These are phyloP conservation scores for Amblyjoppa proteus DNA, from an alignment of 2,888 invertebrate species.

Conservation along the genomic window DNA sequence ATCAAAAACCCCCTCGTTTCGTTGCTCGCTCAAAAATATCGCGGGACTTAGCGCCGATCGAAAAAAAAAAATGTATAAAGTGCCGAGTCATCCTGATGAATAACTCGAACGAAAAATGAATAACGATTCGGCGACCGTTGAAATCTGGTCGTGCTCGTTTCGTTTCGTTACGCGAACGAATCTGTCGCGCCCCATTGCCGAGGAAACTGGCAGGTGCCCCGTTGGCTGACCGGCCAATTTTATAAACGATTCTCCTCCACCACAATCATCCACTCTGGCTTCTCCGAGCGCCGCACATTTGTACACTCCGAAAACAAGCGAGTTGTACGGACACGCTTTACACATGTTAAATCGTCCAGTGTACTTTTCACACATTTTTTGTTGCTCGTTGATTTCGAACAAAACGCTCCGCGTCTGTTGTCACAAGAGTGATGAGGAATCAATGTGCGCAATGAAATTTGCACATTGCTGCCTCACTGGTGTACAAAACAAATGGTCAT, in stretches of 20 bases:
- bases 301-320: too few species aligned
- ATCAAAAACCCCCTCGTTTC: not conserved
- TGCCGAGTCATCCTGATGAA: not conserved
- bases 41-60: not conserved
- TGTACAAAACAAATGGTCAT: too few species aligned
- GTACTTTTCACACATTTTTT: too few species aligned
- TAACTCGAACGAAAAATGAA: slow-evolving; percentile 3
- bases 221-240: slow-evolving; percentile 41
- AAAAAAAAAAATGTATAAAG: not conserved
- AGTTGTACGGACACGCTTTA: too few species aligned
- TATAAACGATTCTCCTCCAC: slow-evolving; percentile 9
- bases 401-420: too few species aligned
- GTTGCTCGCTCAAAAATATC: not conserved
- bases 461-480: too few species aligned
- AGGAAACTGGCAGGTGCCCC: slow-evolving; percentile 21
- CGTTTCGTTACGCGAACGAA: not conserved
- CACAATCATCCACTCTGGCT: not conserved
- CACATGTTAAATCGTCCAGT: too few species aligned
- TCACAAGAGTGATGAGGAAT: too few species aligned
- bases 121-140: slow-evolving; percentile 18
- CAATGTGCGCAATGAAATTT: too few species aligned
- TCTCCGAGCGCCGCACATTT: too few species aligned
- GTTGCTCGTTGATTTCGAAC: too few species aligned
- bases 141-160: slow-evolving; percentile 6
- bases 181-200: slow-evolving; percentile 7